These are phyloP conservation scores for Heliconius hermathena DNA, from an alignment of 1,140 invertebrate genomes.

Conservation along the genomic window DNA sequence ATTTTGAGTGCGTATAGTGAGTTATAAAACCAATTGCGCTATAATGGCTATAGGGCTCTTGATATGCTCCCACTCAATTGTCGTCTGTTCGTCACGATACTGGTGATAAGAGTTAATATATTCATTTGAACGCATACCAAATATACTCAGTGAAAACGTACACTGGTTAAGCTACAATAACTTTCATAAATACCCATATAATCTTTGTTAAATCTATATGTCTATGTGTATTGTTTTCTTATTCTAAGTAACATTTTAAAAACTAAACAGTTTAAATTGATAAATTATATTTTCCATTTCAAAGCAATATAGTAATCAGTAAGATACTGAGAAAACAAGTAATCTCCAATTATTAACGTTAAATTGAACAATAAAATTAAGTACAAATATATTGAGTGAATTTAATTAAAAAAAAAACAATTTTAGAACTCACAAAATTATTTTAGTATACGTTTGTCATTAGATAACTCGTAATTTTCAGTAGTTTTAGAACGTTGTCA, in stretches of 20 bases:
- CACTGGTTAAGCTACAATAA: conserved; percentile 20
- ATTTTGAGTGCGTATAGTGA: background rate
- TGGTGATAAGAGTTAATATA: conserved; percentile 73
- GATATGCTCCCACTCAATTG: conserved; percentile 70
- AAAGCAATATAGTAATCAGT: too few species aligned
- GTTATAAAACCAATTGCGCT: conserved; percentile 13
- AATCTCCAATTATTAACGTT: too few species aligned
- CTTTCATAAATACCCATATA: background rate
- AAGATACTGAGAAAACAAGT: too few species aligned
- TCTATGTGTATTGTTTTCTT: too few species aligned
- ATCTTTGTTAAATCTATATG: background rate
- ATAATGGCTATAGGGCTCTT: conserved; percentile 42
- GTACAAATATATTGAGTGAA: too few species aligned
- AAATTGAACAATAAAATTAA: too few species aligned
- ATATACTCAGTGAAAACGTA: conserved; percentile 53
- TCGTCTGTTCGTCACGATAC: conserved; percentile 64
- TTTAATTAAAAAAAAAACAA: too few species aligned
- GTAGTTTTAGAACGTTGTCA: background rate
- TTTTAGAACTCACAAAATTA: background rate
- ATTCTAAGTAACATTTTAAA: too few species aligned
- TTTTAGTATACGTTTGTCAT: background rate
- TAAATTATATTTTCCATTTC: too few species aligned
- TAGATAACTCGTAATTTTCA: background rate
- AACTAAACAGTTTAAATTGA: too few species aligned
- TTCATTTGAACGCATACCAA: conserved; percentile 68